phyloP scores from a whole-genome alignment of 2,113 vertebrate species.

The Isichthys henryi region DNA sequence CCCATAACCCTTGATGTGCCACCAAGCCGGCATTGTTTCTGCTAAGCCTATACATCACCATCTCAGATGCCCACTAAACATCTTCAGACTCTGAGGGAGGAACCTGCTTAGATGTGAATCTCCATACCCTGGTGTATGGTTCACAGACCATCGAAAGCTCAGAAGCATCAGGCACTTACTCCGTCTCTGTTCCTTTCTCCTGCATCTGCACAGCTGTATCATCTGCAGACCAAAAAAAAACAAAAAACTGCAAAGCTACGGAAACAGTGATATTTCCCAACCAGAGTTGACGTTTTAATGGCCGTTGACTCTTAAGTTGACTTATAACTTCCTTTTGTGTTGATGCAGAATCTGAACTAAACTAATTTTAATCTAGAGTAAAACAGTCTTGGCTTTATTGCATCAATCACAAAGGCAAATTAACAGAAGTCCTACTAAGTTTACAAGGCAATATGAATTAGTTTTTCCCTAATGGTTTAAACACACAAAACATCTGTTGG shows the following conservation, averaged over 20 bases:
- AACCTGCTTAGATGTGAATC: neutral
- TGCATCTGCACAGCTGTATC: conserved; percentile 14
- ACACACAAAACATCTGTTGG: conserved; percentile 1
- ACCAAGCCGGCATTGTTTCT: neutral
- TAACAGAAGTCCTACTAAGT: neutral
- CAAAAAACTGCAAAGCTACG: neutral
- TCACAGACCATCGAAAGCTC: neutral
- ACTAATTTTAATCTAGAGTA: neutral
- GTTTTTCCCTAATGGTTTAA: neutral
- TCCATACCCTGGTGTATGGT: neutral
- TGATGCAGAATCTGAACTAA: neutral
- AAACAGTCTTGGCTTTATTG: neutral
- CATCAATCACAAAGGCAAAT: neutral
- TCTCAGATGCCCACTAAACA: neutral
- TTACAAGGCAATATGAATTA: neutral
- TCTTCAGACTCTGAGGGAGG: neutral
- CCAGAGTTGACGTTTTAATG: neutral
- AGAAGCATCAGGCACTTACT: conserved; percentile 35
- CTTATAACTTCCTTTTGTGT: neutral
- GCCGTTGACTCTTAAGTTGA: neutral
- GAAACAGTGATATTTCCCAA: neutral
- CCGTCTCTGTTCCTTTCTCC: conserved; percentile 35
- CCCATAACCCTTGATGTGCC: neutral
- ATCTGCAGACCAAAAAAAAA: conserved; percentile 28
- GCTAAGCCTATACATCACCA: neutral